Conservation (phyloP, 2,797 vertebrate species). For the Mycteria americana region DNA sequence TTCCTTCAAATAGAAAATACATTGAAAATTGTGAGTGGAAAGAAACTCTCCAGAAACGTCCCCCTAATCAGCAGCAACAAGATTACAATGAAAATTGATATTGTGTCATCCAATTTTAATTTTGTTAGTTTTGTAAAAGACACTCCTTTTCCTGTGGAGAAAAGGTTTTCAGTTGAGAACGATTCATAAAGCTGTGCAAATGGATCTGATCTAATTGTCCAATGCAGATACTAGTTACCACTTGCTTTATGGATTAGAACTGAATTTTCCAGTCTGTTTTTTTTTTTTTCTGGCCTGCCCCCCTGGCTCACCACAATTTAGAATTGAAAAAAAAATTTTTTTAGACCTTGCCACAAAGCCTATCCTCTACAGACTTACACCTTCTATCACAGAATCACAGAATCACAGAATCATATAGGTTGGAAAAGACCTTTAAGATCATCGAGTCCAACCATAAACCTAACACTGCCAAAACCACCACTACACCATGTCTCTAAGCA, state of each 20-base stretch:
- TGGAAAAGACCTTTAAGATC: no score
- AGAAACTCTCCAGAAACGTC: fast-evolving
- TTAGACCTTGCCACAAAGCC: background rate
- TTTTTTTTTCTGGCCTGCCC: background rate
- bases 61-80: background rate
- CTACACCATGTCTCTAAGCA: no score
- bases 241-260: background rate
- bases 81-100: background rate
- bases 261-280: background rate
- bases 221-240: background rate
- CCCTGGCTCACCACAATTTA: background rate
- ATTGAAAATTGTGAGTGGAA: background rate
- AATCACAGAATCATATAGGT: no score
- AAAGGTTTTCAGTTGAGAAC: background rate
- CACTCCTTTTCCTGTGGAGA: background rate
- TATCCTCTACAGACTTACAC: background rate
- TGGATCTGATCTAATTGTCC: background rate
- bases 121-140: background rate
- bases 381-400: no score
- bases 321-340: background rate
- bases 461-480: no score
- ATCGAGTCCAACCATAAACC: no score
- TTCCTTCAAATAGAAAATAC: background rate
- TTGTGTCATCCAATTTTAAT: background rate
- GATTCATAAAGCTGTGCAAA: background rate